phyloP scores from a whole-genome alignment of 2,113 vertebrate genomes.

The Diadophis punctatus region DNA sequence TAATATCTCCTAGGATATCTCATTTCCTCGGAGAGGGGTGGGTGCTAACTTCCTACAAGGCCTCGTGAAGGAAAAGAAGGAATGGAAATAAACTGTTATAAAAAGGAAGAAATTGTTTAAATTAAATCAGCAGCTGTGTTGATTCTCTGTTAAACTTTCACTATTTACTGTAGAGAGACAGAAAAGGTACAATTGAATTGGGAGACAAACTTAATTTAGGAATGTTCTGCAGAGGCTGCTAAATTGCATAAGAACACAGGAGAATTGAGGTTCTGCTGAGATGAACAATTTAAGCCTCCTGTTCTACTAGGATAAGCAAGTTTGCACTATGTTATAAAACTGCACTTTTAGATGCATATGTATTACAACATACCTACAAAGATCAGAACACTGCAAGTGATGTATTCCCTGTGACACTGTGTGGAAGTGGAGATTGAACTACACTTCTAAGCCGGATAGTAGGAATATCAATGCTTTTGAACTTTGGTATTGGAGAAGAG shows the following conservation, averaged over 20 bases:
- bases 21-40: no score
- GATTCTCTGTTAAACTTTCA: not conserved
- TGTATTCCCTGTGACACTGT: not conserved
- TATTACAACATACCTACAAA: not conserved
- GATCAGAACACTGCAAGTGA: not conserved
- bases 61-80: not conserved
- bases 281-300: not conserved
- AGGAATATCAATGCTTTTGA: not conserved
- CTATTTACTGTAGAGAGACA: not conserved
- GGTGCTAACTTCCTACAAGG: no score
- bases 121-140: not conserved
- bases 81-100: not conserved
- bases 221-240: not conserved
- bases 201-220: conserved; percentile 10
- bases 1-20: no score
- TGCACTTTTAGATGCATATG: not conserved
- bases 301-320: not conserved
- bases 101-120: not conserved
- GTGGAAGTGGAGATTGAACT: not conserved
- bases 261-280: conserved; percentile 9
- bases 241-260: not conserved
- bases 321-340: not conserved
- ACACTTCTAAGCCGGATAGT: not conserved
- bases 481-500: not conserved
- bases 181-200: not conserved